Evolutionary conservation across 1,140 invertebrate genomes (phyloP).

Genomic region (Drosophila trapezifrons): DNA sequence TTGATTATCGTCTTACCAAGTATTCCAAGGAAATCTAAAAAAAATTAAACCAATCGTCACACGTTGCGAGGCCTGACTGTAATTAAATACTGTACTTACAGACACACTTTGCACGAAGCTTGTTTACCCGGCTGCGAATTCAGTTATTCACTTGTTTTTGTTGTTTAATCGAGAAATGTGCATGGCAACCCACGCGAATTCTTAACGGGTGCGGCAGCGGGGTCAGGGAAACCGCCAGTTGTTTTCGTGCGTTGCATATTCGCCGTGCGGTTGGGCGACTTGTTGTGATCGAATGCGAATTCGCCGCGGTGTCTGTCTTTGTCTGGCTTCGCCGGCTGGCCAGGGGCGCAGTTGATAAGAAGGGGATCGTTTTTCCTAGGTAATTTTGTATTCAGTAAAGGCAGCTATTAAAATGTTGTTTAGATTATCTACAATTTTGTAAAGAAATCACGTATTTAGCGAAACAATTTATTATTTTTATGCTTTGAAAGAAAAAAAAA

Average conservation of each 20-base stretch:
- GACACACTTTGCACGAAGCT: constrained; percentile 22
- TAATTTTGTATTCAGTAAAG: not conserved
- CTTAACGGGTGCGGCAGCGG: not conserved
- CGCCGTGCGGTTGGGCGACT: constrained; percentile 38
- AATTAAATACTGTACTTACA: constrained; percentile 22
- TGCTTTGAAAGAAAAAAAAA: no score
- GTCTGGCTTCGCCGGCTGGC: constrained; percentile 20
- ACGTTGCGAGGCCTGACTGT: constrained; percentile 5
- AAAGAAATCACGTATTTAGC: no score
- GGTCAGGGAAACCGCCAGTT: constrained; percentile 31
- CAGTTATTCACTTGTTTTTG: constrained; percentile 68
- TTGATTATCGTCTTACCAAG: no score
- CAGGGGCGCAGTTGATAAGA: constrained; percentile 34
- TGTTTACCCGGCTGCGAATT: constrained; percentile 57
- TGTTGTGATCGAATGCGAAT: constrained; percentile 61
- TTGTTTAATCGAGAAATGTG: constrained; percentile 53
- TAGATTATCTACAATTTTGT: no score
- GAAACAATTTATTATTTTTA: not conserved
- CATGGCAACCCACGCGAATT: constrained; percentile 55
- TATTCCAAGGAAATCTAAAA: not conserved
- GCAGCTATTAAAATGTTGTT: no score
- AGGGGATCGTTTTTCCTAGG: not conserved
- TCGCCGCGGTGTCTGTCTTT: constrained; percentile 28
- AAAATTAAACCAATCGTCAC: not conserved
- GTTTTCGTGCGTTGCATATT: constrained; percentile 57